A percentile compares a stretch with the other conserved stretches of the same genome.
Evolutionary conservation across 2,113 vertebrate species (phyloP).

Genomic region (Coregonus clupeaformis): DNA sequence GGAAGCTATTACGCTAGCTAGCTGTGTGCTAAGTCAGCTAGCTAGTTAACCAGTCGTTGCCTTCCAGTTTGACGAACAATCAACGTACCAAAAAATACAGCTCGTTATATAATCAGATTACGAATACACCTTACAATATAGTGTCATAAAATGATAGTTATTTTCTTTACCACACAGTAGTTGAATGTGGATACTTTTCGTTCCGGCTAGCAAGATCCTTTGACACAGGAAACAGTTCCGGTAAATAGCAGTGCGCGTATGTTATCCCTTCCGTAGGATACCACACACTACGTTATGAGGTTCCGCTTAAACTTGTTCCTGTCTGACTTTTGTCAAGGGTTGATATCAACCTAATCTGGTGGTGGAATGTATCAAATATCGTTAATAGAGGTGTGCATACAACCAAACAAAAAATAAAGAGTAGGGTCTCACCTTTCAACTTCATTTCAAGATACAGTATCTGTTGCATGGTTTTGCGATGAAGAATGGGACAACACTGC

Average conservation of each 20-base stretch:
- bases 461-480: background rate
- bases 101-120: too few species aligned
- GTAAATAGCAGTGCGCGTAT: conserved; percentile 21
- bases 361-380: background rate
- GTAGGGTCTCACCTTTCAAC: background rate
- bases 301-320: background rate
- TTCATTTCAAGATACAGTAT: background rate
- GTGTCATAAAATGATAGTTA: background rate
- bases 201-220: conserved; percentile 44
- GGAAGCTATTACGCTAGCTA: background rate
- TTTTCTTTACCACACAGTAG: conserved; percentile 50
- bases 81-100: background rate
- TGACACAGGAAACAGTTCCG: conserved; percentile 51
- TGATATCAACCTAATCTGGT: background rate
- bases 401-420: background rate
- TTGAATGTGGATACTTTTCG: conserved; percentile 15
- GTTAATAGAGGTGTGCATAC: background rate
- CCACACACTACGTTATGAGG: accelerated
- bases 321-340: too few species aligned
- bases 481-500: background rate
- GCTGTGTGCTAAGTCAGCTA: background rate
- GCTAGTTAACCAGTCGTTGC: conserved; percentile 4
- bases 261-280: conserved; percentile 40
- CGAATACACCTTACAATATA: background rate
- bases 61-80: background rate